Evolutionary conservation across 2,113 vertebrate species (phyloP).

Genomic region (Hipposideros armiger): DNA sequence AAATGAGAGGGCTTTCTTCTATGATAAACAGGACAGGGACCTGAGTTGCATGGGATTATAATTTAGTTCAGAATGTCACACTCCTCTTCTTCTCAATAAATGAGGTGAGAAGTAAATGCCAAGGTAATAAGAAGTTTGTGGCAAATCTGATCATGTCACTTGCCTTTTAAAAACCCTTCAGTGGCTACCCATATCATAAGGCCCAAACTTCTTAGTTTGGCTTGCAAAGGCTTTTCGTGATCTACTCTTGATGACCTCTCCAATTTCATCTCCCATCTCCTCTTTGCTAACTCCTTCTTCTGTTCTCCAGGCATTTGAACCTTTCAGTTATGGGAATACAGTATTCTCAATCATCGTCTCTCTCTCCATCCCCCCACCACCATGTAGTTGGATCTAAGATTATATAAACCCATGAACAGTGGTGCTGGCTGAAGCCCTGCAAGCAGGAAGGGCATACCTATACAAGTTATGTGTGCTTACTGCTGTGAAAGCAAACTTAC

Average conservation of each 20-base stretch:
- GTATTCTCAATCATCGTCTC: neutral
- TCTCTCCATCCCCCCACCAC: neutral
- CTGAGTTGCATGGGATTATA: neutral
- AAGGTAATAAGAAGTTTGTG: constrained; percentile 53
- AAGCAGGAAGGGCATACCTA: neutral
- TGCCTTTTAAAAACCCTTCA: constrained; percentile 13
- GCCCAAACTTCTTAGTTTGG: neutral
- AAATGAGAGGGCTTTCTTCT: constrained; percentile 70
- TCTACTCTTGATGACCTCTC: neutral
- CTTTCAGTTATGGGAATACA: neutral
- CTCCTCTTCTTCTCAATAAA: constrained; percentile 57
- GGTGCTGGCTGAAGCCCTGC: neutral
- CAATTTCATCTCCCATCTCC: neutral
- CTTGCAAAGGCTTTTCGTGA: neutral
- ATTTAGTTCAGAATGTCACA: constrained; percentile 57
- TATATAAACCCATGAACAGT: neutral
- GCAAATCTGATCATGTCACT: neutral
- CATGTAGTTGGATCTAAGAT: neutral
- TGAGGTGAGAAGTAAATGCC: constrained; percentile 47
- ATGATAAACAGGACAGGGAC: constrained; percentile 49
- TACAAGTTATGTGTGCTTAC: neutral
- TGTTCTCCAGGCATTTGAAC: neutral
- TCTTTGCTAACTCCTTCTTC: neutral
- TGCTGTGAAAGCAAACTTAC: neutral
- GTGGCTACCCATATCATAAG: neutral